Conservation (phyloP, 1,140 invertebrate species). For the Drosophila truncata region DNA sequence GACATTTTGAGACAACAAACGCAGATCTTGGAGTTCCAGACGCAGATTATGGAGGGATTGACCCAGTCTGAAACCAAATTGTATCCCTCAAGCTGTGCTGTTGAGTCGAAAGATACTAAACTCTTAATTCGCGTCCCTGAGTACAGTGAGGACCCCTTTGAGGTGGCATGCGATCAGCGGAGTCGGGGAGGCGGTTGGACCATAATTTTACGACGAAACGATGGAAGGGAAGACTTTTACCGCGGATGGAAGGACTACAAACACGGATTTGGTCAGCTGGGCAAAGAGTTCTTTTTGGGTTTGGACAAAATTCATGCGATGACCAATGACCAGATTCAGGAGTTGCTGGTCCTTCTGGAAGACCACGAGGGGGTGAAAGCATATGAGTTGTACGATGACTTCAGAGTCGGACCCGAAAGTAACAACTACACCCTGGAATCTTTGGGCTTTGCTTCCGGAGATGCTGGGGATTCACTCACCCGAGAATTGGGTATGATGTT, state of each 20-base stretch:
- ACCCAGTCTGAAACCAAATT: not conserved
- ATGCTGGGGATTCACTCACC: not conserved
- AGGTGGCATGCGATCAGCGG: not conserved
- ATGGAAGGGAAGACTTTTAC: not conserved
- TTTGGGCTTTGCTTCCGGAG: not conserved
- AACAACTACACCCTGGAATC: not conserved
- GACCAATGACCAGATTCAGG: not conserved
- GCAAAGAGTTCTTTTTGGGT: not conserved
- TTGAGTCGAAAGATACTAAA: not conserved
- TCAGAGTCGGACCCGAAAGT: not conserved
- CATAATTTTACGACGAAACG: not conserved
- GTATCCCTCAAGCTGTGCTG: not conserved
- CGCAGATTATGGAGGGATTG: not conserved
- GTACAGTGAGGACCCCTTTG: not conserved
- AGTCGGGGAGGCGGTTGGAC: not conserved
- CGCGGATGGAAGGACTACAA: not conserved
- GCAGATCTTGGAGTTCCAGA: not conserved
- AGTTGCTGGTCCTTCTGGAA: not conserved
- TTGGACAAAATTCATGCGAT: not conserved
- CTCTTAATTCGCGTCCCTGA: not conserved
- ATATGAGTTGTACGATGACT: not conserved
- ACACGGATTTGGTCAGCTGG: not conserved
- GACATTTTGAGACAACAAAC: slow-evolving; percentile 1
- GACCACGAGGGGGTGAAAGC: not conserved
- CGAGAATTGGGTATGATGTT: not conserved